Percentiles rank a stretch among this genome's conserved stretches.
Evolutionary conservation across 2,888 invertebrate species (phyloP).

Genomic region (Mimumesa dahlbomi): DNA sequence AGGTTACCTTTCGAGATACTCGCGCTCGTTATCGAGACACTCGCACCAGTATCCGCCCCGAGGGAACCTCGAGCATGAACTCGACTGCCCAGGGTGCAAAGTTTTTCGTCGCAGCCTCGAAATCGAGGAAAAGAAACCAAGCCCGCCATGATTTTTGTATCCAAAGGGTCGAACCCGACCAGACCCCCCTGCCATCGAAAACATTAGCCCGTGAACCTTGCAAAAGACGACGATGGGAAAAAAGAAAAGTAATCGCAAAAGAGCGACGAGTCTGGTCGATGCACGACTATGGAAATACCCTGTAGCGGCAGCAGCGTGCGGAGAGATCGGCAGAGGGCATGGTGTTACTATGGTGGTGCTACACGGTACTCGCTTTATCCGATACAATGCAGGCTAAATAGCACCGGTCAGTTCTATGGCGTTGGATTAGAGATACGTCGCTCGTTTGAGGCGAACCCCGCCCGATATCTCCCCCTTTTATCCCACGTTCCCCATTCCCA

Average conservation of each 20-base stretch:
- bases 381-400: slow-evolving; percentile 76
- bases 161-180: too few relatives aligned
- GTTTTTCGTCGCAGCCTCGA: too few relatives aligned
- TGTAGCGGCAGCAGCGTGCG: slow-evolving; percentile 43
- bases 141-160: too few relatives aligned
- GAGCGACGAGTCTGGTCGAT: slow-evolving; percentile 19
- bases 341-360: slow-evolving; percentile 69
- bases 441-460: slow-evolving; percentile 73
- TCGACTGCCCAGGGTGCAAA: slow-evolving; percentile 4
- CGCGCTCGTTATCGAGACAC: too few relatives aligned
- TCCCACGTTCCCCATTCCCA: slow-evolving; percentile 22
- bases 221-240: too few relatives aligned
- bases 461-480: slow-evolving; percentile 12
- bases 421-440: slow-evolving; percentile 78
- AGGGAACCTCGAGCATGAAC: too few relatives aligned
- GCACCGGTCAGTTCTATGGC: slow-evolving; percentile 74
- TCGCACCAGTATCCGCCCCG: too few relatives aligned
- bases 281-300: slow-evolving; percentile 37
- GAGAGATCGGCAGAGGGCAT: slow-evolving; percentile 67
- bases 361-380: slow-evolving; percentile 72
- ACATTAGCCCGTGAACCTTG: too few relatives aligned
- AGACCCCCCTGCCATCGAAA: too few relatives aligned
- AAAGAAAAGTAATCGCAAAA: too few relatives aligned
- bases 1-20: too few relatives aligned
- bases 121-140: too few relatives aligned